Evolutionary conservation across 2,797 vertebrate species (phyloP), one percentile per base, ranked within the genome.

Genomic region (Odontamblyopus rebecca): DNA sequence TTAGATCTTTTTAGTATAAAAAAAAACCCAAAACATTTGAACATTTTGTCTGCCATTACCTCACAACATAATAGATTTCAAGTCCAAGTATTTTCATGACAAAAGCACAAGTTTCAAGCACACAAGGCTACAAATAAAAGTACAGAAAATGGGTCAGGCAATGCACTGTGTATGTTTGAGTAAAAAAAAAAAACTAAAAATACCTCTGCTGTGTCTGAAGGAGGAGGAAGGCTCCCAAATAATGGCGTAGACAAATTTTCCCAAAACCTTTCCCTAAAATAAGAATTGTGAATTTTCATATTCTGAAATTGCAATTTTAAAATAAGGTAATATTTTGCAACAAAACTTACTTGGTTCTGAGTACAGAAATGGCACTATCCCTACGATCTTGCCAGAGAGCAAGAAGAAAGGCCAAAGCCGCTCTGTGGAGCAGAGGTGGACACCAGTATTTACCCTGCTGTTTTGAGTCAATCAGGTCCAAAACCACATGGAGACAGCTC

Each of bases 31-130:
- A 32, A 32, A 38, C 13, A 50, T 50, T 29, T 26, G 9, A 54
- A 56, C 27, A 59, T 29, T 38, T 23, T 30, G 38, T 44, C 19
- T 35, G 3, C 13, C 63, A 86, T 93, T 92, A 99, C 98, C 96
- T 95, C 88, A 96, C 96, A 50, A 96, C 97, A 48, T 98, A 98
- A 92, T 97, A 97, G 89, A 99, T 97, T 92, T 99, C 98, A 81
- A 99, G 91, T 69, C 96, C 96, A 50, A 99, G 96, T 41, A 99
- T 99, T 89, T 98, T 99, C 97, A 99, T 98, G 75, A 97, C 96
- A 69, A 99, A 97, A 54, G 97, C 97, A 84, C 98, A 99, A 1
- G 97, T 98, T 86, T 99, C 98, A 89, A 99, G 91, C 83, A 97
- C 91, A 75, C 96, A 99, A 44, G 96, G 94, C 98, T 99, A 86